Evolutionary conservation across 1,140 invertebrate species (phyloP), one percentile per base, ranked within the genome.

Genomic region (Drosophila bifasciata): DNA sequence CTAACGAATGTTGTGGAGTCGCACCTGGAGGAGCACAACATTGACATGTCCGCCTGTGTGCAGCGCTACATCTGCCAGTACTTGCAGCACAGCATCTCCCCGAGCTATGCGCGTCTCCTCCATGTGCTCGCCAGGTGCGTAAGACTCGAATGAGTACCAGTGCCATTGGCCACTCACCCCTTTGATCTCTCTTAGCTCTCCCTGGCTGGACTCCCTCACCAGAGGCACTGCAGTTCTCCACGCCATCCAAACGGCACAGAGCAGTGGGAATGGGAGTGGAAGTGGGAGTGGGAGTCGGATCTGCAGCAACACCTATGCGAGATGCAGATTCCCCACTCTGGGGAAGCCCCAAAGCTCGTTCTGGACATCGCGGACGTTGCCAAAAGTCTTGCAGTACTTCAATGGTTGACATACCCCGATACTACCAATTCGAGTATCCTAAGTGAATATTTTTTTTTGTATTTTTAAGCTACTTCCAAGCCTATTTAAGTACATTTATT

Each of bases 51-150:
- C 0, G 66, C 61, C 5, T 90, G 89, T 36, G 70, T 71, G 0
- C 89, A 90, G 43, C 73, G 68, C 1, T 73, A 67, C 6, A 83
- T 90, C 15, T 90, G 89, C 39, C 68, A 75, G 32, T 90, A 86
- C 49, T 32, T 90, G 28, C 71, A 89, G 15, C 41, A 43, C 0
- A 86, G 76, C 46, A 17, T 70, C 0, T 52, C 58, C 8, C 28
- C 56, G 0, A 63, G 57, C 6, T 50, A 60, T 43, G 49, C 56
- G 19, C 64, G 61, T n/a, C 45, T 80, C 3, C 45, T 90, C 1
- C 48, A 90, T 61, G 73, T 76, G 0, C 21, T 90, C 41, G 52
- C 73, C 39, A 78, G 69, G 89, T 90, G 23, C 21, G 21, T 17
- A 13, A 0, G 2, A n/a, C 6, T 1, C n/a, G n/a, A n/a, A n/a